Evolutionary conservation across 2,888 invertebrate species (phyloP).

Genomic region (Acleris sparsana): DNA sequence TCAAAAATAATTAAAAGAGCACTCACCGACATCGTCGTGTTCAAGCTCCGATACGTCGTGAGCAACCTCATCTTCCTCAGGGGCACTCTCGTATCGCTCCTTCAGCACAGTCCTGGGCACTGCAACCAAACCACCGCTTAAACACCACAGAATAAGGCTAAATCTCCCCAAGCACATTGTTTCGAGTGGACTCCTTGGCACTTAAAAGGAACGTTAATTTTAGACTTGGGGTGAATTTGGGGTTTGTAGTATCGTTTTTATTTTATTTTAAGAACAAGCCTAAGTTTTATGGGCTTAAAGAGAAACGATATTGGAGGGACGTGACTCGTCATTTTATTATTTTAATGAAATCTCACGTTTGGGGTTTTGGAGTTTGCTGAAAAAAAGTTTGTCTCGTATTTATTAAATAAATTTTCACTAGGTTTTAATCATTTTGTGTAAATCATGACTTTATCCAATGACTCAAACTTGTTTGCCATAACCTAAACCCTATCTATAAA

Average conservation of each 20-base stretch:
- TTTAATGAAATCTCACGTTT: constrained; percentile 19
- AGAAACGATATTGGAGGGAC: constrained; percentile 48
- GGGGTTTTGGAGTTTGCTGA: background rate
- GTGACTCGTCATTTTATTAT: constrained; percentile 49
- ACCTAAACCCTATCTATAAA: no score
- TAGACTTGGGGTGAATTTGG: constrained; percentile 65
- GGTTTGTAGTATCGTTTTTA: constrained; percentile 37
- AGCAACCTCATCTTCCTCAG: constrained; percentile 90
- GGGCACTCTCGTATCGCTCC: constrained; percentile 90
- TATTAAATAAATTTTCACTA: no score
- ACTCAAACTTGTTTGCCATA: no score
- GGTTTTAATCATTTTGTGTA: no score
- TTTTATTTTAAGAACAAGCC: constrained; percentile 53
- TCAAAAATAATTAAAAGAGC: constrained; percentile 50
- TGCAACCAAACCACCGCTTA: constrained; percentile 72
- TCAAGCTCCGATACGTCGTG: constrained; percentile 77
- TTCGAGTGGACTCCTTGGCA: constrained; percentile 53
- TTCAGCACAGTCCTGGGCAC: constrained; percentile 93
- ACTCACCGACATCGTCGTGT: constrained; percentile 82
- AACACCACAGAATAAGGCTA: constrained; percentile 45
- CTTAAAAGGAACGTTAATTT: constrained; percentile 65
- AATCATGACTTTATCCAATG: no score
- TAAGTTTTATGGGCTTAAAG: constrained; percentile 45
- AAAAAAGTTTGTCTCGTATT: background rate
- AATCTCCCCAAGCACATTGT: constrained; percentile 37